Evolutionary conservation across 1,140 invertebrate species (phyloP).

Genomic region (Laupala kohalensis): DNA sequence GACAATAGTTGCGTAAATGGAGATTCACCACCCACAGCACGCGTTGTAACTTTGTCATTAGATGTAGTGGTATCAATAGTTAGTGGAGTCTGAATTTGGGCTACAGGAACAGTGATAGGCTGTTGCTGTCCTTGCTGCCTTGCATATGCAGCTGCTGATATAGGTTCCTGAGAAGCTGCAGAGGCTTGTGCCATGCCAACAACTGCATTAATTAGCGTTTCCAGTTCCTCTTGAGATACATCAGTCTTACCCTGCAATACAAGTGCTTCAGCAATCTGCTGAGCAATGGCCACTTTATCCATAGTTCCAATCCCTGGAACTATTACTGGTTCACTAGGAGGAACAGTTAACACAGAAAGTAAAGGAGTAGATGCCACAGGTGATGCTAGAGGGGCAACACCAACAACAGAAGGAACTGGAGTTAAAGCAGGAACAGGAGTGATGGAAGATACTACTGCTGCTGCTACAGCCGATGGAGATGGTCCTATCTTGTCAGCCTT

Average conservation of each 20-base stretch:
- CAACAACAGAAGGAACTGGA: background rate
- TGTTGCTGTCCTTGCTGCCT: constrained; percentile 21
- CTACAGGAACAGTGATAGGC: background rate
- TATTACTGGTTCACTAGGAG: constrained; percentile 31
- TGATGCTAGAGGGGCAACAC: background rate
- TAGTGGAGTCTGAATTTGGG: constrained; percentile 2
- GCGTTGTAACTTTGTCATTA: background rate
- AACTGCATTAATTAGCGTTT: constrained; percentile 60
- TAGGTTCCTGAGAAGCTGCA: constrained; percentile 12
- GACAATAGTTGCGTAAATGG: background rate
- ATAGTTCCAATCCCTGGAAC: constrained; percentile 53
- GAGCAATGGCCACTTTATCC: constrained; percentile 56
- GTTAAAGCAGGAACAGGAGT: background rate
- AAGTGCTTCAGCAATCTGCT: constrained; percentile 61
- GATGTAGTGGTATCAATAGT: background rate
- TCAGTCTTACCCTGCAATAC: constrained; percentile 62
- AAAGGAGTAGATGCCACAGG: background rate
- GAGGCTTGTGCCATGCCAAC: constrained; percentile 26
- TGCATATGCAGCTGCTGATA: constrained; percentile 24
- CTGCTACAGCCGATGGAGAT: background rate
- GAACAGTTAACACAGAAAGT: background rate
- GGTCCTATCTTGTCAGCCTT: constrained; percentile 10
- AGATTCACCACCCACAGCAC: background rate
- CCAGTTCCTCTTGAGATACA: constrained; percentile 58
- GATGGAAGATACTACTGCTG: background rate